Evolutionary conservation across 2,888 invertebrate genomes (phyloP).

Genomic region (Nomada ferruginata): DNA sequence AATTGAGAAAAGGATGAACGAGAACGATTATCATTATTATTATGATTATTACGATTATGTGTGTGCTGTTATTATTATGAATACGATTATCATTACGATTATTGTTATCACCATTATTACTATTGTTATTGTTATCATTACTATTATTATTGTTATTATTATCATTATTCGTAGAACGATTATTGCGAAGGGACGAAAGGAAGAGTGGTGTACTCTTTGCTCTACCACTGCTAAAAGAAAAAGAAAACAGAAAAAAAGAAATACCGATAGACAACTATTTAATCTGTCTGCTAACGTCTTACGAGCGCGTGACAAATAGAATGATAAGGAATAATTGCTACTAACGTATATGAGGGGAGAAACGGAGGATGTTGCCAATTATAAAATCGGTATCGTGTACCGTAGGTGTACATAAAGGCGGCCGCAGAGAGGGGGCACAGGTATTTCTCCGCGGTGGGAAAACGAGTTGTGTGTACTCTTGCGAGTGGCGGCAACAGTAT

Average conservation of each 20-base stretch:
- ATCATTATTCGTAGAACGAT: constrained; percentile 6
- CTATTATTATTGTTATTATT: constrained; percentile 5
- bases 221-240: constrained; percentile 62
- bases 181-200: not conserved
- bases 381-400: constrained; percentile 28
- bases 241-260: not conserved
- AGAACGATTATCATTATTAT: constrained; percentile 3
- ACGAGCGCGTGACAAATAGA: constrained; percentile 30
- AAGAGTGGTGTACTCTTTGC: constrained; percentile 62
- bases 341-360: constrained; percentile 28
- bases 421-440: constrained; percentile 20
- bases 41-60: not conserved
- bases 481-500: not conserved
- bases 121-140: not conserved
- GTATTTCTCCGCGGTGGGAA: not conserved
- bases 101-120: constrained; percentile 1
- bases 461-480: not conserved
- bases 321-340: constrained; percentile 35
- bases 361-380: not conserved
- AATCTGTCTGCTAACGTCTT: constrained; percentile 62
- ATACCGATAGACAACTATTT: constrained; percentile 64
- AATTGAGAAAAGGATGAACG: not conserved
- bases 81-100: constrained; percentile 1
- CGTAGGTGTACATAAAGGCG: constrained; percentile 29
- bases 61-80: not conserved